phyloP scores from a whole-genome alignment of 2,888 invertebrate genomes.

The Melanophora roralis region DNA sequence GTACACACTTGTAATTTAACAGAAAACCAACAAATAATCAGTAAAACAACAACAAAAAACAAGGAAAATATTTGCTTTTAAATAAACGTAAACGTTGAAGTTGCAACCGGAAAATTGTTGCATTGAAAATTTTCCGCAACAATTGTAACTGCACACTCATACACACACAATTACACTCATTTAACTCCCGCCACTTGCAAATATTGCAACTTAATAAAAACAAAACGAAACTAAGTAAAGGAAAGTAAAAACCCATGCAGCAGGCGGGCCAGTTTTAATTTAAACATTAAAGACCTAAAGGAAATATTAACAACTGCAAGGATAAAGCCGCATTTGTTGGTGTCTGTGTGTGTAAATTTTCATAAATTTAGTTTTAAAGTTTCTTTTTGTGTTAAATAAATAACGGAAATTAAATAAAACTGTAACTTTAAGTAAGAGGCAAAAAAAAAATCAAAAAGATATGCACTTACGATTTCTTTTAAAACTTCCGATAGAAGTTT shows the following conservation, averaged over 20 bases:
- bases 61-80: conserved; percentile 40
- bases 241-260: conserved; percentile 5
- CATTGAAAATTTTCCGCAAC: conserved; percentile 63
- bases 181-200: background rate
- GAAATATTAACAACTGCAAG: background rate
- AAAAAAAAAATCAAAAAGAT: conserved; percentile 9
- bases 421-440: conserved; percentile 33
- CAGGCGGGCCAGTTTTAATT: background rate
- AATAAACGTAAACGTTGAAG: conserved; percentile 44
- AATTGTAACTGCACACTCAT: conserved; percentile 38
- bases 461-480: background rate
- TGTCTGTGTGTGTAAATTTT: background rate
- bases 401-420: conserved; percentile 53
- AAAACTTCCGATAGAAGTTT: background rate
- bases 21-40: background rate
- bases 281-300: background rate
- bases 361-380: background rate
- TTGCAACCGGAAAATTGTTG: conserved; percentile 65
- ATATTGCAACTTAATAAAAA: background rate
- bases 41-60: conserved; percentile 1
- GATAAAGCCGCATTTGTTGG: background rate
- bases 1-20: conserved; percentile 17
- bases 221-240: background rate
- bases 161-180: background rate
- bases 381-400: conserved; percentile 26